Percentiles rank a stretch among this genome's conserved stretches.
phyloP scores from a whole-genome alignment of 1,140 invertebrate genomes.

The Caerostris darwini region DNA sequence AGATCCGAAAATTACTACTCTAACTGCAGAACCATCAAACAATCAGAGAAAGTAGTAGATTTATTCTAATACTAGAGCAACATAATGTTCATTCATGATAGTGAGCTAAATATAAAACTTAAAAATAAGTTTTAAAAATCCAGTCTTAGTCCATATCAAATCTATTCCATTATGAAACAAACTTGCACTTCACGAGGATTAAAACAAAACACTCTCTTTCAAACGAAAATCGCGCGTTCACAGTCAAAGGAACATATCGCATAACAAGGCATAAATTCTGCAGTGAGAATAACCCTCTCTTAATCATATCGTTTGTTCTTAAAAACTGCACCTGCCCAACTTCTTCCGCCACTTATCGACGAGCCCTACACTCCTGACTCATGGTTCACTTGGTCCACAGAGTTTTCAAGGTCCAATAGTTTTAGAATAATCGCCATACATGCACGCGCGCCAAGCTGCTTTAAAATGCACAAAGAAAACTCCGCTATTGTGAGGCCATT shows the following conservation, averaged over 20 bases:
- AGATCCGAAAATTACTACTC: no score
- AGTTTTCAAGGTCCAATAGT: neutral
- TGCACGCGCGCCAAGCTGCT: neutral
- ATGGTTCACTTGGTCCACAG: neutral
- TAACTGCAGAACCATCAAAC: no score
- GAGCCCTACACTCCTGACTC: neutral
- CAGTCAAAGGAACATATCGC: neutral
- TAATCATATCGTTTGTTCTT: neutral
- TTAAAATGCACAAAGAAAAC: slow-evolving; percentile 32
- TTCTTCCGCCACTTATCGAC: slow-evolving; percentile 13
- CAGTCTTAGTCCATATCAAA: no score
- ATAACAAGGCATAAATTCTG: neutral
- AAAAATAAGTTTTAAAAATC: neutral
- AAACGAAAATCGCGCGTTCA: neutral
- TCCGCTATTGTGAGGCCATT: neutral
- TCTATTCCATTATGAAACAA: no score
- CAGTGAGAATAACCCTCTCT: neutral
- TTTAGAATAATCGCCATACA: slow-evolving; percentile 1
- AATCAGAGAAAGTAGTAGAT: no score
- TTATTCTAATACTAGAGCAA: no score
- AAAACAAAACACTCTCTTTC: neutral
- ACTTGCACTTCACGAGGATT: no score
- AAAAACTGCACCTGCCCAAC: neutral
- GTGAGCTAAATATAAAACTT: no score
- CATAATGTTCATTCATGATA: no score